Evolutionary conservation across 2,797 vertebrate species (phyloP).

Genomic region (Zenarchopterus dispar): DNA sequence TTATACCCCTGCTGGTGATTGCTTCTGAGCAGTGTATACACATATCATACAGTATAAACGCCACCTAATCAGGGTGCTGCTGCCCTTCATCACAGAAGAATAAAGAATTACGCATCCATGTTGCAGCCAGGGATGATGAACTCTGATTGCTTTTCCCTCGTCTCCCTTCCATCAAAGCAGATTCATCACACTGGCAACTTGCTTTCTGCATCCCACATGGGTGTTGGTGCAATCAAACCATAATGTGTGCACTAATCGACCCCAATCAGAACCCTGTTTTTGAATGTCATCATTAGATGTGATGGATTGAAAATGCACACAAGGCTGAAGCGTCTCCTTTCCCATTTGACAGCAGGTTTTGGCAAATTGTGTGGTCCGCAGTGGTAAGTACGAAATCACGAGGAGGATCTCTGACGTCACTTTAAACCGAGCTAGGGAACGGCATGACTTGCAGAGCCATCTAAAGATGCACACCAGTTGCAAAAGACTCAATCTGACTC

Average conservation of each 20-base stretch:
- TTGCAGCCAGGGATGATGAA: constrained; percentile 48
- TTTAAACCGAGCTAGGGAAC: not conserved
- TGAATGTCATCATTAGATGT: constrained; percentile 37
- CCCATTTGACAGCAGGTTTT: constrained; percentile 8
- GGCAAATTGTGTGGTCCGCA: constrained; percentile 26
- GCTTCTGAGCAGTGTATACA: constrained; percentile 34
- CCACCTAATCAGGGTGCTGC: constrained; percentile 30
- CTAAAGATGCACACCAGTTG: constrained; percentile 13
- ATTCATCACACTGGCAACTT: constrained; percentile 50
- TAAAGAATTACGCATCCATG: constrained; percentile 29
- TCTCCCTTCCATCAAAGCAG: constrained; percentile 42
- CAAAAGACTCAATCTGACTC: not conserved
- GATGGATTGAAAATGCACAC: constrained; percentile 48
- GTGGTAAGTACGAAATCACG: constrained; percentile 34
- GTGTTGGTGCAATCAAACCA: constrained; percentile 64
- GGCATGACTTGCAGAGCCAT: constrained; percentile 1
- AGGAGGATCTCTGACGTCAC: constrained; percentile 27
- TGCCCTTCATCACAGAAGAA: constrained; percentile 33
- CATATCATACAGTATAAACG: constrained; percentile 29
- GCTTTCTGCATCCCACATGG: constrained; percentile 34
- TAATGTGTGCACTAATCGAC: constrained; percentile 51
- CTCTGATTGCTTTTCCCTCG: constrained; percentile 62
- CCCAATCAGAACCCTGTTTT: constrained; percentile 65
- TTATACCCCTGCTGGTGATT: constrained; percentile 13
- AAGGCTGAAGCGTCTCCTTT: constrained; percentile 28